A percentile compares a stretch with the other conserved stretches of the same genome.
Conservation (phyloP, 2,113 vertebrate species). For the Neodontobutis hainanensis region DNA sequence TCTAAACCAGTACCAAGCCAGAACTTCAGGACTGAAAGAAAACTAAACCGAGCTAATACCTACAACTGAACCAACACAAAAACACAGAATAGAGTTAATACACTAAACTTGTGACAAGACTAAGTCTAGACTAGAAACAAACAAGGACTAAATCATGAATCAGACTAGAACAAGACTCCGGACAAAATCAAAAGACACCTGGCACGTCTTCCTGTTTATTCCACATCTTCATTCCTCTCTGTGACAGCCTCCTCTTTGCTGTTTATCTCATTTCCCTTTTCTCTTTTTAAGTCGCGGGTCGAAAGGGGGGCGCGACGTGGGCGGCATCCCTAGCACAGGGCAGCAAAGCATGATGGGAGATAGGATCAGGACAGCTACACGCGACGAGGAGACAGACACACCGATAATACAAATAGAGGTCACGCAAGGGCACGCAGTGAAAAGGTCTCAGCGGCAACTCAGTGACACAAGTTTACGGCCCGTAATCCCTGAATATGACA, state of each 20-base stretch:
- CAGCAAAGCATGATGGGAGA: slow-evolving; percentile 23
- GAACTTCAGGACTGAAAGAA: too few species aligned
- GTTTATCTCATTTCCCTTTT: slow-evolving; percentile 29
- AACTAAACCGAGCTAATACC: too few species aligned
- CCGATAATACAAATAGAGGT: slow-evolving; percentile 54
- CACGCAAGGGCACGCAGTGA: slow-evolving; percentile 35
- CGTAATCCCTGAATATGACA: slow-evolving; percentile 2
- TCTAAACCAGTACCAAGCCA: too few species aligned
- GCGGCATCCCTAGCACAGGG: slow-evolving; percentile 49
- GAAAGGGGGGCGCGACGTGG: slow-evolving; percentile 36
- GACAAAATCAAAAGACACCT: too few species aligned
- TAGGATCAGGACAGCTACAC: slow-evolving; percentile 48
- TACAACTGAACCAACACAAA: too few species aligned
- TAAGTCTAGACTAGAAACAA: too few species aligned
- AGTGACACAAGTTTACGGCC: slow-evolving; percentile 19
- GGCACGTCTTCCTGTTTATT: too few species aligned
- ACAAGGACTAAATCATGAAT: too few species aligned
- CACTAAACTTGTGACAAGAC: too few species aligned
- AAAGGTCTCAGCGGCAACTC: slow-evolving; percentile 25
- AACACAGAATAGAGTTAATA: too few species aligned
- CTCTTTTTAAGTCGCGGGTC: not conserved
- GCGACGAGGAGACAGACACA: slow-evolving; percentile 19
- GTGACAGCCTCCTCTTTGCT: not conserved
- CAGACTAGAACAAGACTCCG: too few species aligned
- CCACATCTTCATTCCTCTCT: too few species aligned